phyloP scores from a whole-genome alignment of 2,797 vertebrate species.

The Momotus momota region DNA sequence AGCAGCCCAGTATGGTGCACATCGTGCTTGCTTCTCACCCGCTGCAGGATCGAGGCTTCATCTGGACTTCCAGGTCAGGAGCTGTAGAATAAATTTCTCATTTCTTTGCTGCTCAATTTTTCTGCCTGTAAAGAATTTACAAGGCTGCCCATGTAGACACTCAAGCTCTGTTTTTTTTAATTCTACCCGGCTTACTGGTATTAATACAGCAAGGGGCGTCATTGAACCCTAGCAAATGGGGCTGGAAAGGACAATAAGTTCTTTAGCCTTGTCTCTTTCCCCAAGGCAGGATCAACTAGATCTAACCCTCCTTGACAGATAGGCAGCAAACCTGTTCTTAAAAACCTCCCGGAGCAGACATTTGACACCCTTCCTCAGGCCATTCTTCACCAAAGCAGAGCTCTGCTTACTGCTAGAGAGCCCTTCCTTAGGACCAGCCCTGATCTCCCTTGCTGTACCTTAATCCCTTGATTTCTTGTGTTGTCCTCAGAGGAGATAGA shows the following conservation, averaged over 20 bases:
- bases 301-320: constrained; percentile 60
- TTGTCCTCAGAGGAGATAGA: neutral
- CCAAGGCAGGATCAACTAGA: constrained; percentile 54
- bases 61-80: neutral
- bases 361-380: constrained; percentile 19
- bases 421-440: neutral
- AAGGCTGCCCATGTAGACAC: neutral
- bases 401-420: neutral
- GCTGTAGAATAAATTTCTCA: neutral
- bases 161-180: neutral
- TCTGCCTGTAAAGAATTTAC: neutral
- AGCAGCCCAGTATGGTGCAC: neutral
- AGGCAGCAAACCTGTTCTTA: constrained; percentile 20
- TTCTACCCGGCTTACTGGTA: neutral
- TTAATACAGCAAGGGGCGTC: neutral
- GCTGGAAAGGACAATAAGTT: constrained; percentile 12
- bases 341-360: constrained; percentile 14
- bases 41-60: neutral
- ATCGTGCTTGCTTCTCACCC: neutral
- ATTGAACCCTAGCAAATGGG: neutral
- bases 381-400: neutral
- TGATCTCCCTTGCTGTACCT: neutral
- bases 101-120: neutral
- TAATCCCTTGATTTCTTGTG: constrained; percentile 14
- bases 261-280: constrained; percentile 21